Evolutionary conservation across 2,797 vertebrate species (phyloP).

Genomic region (Furcifer pardalis): DNA sequence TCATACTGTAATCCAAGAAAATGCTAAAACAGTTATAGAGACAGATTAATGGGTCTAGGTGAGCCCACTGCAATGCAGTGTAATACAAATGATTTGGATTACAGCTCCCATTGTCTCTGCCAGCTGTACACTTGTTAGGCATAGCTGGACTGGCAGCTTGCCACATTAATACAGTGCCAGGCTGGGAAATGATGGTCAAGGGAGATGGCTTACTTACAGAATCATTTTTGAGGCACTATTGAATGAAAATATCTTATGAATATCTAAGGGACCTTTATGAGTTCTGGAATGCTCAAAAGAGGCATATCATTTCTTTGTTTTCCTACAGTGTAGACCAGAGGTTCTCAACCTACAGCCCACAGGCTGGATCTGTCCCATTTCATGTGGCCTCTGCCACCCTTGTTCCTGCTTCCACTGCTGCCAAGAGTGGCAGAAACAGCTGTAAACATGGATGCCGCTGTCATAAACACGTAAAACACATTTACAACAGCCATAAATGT

Average conservation of each 20-base stretch:
- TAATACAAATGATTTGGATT: neutral
- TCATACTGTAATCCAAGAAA: slow-evolving; percentile 47
- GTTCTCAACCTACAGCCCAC: no score
- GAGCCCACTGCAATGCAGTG: neutral
- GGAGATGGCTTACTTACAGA: slow-evolving; percentile 38
- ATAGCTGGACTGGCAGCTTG: no score
- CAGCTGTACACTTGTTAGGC: no score
- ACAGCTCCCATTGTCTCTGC: neutral
- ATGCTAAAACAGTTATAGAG: slow-evolving; percentile 41
- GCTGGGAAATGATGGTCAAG: no score
- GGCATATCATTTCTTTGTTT: slow-evolving; percentile 52
- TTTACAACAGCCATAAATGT: no score
- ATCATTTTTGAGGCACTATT: slow-evolving; percentile 26
- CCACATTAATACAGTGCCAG: no score
- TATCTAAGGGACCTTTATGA: slow-evolving; percentile 6
- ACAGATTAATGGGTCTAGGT: slow-evolving; percentile 48
- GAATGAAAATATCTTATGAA: slow-evolving; percentile 52
- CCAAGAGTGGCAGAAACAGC: no score
- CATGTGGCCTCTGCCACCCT: no score
- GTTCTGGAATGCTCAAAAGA: slow-evolving; percentile 41
- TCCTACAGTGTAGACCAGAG: slow-evolving; percentile 23
- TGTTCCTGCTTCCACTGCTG: no score
- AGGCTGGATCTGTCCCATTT: no score
- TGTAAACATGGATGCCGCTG: no score
- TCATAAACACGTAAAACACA: no score